phyloP scores from a whole-genome alignment of 2,797 vertebrate species.

The Artibeus lituratus region DNA sequence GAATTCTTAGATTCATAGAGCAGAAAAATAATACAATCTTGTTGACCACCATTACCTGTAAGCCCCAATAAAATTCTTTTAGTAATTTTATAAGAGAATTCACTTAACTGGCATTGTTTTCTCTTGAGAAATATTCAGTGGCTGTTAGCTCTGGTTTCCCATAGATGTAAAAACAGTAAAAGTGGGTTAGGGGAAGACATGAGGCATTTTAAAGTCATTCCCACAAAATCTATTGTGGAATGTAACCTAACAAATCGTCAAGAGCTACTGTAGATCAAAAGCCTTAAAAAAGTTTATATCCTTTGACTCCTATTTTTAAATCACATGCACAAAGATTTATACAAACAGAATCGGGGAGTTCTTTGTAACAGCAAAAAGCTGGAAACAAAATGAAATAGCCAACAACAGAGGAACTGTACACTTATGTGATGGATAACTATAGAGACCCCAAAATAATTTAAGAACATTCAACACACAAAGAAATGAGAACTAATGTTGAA shows the following conservation, averaged over 20 bases:
- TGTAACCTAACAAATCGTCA: neutral
- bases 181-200: neutral
- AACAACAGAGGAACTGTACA: neutral
- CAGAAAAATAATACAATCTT: conserved; percentile 5
- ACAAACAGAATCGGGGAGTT: conserved; percentile 13
- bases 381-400: conserved; percentile 24
- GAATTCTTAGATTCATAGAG: neutral
- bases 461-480: neutral
- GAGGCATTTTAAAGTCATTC: neutral
- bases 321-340: conserved; percentile 3
- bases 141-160: neutral
- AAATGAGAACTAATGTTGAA: conserved; percentile 1
- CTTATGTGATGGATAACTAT: neutral
- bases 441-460: neutral
- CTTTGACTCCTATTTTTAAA: conserved; percentile 24
- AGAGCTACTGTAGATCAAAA: neutral
- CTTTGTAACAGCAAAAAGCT: conserved; percentile 28
- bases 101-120: neutral
- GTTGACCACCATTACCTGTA: neutral
- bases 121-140: neutral
- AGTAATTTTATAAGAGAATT: conserved; percentile 10
- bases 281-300: conserved; percentile 4
- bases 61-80: neutral
- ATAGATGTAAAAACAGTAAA: neutral
- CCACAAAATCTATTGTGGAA: conserved; percentile 9